Evolutionary conservation across 2,113 vertebrate species (phyloP).

Genomic region (Rhegmatorhina hoffmannsi): DNA sequence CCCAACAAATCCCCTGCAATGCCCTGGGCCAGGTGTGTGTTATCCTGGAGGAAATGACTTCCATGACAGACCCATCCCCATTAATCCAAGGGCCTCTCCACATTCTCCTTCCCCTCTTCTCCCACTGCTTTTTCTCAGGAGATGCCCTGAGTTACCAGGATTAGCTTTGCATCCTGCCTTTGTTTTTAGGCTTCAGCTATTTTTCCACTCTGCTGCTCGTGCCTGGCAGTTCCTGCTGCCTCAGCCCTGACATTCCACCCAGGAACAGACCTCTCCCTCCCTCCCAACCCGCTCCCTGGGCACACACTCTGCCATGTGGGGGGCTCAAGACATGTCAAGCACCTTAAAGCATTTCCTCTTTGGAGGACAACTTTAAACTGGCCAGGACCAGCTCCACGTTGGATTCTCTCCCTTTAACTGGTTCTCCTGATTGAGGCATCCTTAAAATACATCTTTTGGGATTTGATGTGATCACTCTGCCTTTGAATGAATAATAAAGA

Average conservation of each 20-base stretch:
- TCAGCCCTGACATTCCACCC: background rate
- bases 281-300: background rate
- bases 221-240: background rate
- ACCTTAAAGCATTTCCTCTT: background rate
- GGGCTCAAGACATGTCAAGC: background rate
- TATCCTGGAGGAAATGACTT: background rate
- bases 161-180: background rate
- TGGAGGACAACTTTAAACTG: background rate
- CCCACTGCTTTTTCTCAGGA: background rate
- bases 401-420: background rate
- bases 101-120: background rate
- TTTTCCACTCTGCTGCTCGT: background rate
- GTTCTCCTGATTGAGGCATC: background rate
- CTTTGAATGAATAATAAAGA: background rate
- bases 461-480: background rate
- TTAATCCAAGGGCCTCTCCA: background rate
- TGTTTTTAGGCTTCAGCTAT: background rate
- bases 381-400: background rate
- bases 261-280: background rate
- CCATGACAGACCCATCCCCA: background rate
- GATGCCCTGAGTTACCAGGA: background rate
- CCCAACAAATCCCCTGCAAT: slow-evolving; percentile 33
- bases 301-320: too few species aligned
- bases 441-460: rapidly evolving
- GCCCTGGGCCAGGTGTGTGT: slow-evolving; percentile 12